Conservation (phyloP, 2,797 vertebrate species). For the Eulemur coronatus region DNA sequence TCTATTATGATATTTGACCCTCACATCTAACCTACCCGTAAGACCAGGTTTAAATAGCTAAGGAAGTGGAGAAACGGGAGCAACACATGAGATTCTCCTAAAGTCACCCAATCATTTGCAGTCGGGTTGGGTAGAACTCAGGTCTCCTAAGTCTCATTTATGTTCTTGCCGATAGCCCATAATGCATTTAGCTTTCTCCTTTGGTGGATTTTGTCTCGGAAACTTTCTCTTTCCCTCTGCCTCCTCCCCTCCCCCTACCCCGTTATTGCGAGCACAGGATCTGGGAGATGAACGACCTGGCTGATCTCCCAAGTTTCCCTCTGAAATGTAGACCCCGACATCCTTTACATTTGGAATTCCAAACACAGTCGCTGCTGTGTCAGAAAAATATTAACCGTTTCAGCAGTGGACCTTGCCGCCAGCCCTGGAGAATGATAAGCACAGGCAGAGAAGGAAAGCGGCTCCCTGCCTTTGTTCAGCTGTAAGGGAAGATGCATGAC, state of each 20-base stretch:
- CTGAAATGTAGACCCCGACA: conserved; percentile 50
- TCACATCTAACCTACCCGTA: background rate
- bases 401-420: conserved; percentile 57
- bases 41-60: background rate
- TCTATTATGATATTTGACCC: background rate
- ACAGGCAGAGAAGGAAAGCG: background rate
- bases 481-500: conserved; percentile 62
- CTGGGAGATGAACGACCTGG: conserved; percentile 61
- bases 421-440: conserved; percentile 15
- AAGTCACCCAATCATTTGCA: background rate
- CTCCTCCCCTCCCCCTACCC: background rate
- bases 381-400: conserved; percentile 66
- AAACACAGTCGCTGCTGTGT: conserved; percentile 59
- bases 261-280: conserved; percentile 1
- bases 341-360: conserved; percentile 69
- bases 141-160: background rate
- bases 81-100: background rate
- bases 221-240: background rate
- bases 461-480: background rate
- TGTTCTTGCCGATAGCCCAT: background rate
- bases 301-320: conserved; percentile 55
- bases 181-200: background rate
- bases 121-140: background rate
- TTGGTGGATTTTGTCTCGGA: background rate
- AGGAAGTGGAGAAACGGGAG: background rate